Evolutionary conservation across 53 echinoderm and acorn worm species (phyloP), one percentile per base, ranked within the genome.

Genomic region (Paracentrotus lividus): DNA sequence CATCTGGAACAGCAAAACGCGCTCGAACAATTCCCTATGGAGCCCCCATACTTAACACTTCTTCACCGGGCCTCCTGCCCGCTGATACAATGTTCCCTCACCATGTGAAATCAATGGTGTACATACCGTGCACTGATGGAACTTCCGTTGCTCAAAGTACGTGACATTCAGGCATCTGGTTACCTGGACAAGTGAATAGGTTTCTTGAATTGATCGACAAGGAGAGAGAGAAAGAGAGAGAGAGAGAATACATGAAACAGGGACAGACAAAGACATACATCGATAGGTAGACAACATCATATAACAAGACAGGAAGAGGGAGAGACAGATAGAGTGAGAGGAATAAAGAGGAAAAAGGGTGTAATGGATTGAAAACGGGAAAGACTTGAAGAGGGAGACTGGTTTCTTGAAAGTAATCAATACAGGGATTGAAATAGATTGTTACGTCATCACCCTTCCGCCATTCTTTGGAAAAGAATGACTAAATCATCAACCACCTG

Each of bases 151-250:
- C 18, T 72, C 36, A 72, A 72, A 72, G 40, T 3, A 36, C 36
- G 34, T 34, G 68, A 68, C 68, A 38, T 40, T 72, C 40, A 40
- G 72, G 72, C 72, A 72, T 72, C 72, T 72, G 72, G 72, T 40
- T 72, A 40, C 38, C 13, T 32, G 72, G 34, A 36, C 18, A 72
- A 72, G 72, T 40, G 40, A 40, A 72, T 20, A n/a, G n/a, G n/a
- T n/a, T n/a, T n/a, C n/a, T n/a, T n/a, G n/a, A n/a, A n/a, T 38
- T 72, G 72, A 72, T 72, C 40, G 40, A 72, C 36, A 20, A n/a
- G 72, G 15, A 38, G 12, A 72, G 40, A 72, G 18, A 38, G 20
- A 40, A 72, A 40, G 40, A 40, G 72, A 0, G 29, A 29, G 64
- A 29, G 64, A 61, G 29, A 61, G 29, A 12, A 61, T 7, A 27